Conservation (phyloP, 2,797 vertebrate species). For the Tauraco hartlaubi region DNA sequence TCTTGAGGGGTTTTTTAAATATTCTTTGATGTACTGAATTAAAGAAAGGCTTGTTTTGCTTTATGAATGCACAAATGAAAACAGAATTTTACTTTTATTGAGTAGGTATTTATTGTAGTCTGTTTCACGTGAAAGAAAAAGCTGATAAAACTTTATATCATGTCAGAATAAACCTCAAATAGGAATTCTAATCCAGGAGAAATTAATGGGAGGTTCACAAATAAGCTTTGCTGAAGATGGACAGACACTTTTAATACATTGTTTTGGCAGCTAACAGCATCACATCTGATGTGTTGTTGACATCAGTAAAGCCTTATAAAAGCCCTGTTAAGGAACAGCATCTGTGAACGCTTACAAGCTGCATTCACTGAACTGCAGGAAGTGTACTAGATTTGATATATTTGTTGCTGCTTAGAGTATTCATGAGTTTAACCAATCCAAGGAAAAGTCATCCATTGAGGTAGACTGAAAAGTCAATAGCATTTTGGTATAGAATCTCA, state of each 20-base stretch:
- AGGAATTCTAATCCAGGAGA: background rate
- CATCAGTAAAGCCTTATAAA: constrained; percentile 30
- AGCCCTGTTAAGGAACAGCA: constrained; percentile 16
- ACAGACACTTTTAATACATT: background rate
- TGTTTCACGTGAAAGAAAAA: background rate
- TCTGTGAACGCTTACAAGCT: constrained; percentile 8
- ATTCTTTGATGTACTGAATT: background rate
- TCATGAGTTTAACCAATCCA: constrained; percentile 1
- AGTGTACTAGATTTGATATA: background rate
- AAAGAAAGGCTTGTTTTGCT: background rate
- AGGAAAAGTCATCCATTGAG: background rate
- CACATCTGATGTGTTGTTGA: background rate
- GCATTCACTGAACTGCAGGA: constrained; percentile 39
- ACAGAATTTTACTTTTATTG: background rate
- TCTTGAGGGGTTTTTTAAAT: background rate
- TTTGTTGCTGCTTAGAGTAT: constrained; percentile 34
- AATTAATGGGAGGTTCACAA: background rate
- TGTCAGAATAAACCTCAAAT: background rate
- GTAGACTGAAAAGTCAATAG: background rate
- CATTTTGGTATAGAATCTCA: background rate
- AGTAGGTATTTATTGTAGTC: background rate
- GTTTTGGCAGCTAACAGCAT: constrained; percentile 23
- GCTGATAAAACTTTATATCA: background rate
- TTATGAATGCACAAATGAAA: background rate
- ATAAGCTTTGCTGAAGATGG: background rate